These are phyloP conservation scores for Megalurothrips usitatus DNA, from an alignment of 2,888 invertebrate species.

Conservation along the genomic window DNA sequence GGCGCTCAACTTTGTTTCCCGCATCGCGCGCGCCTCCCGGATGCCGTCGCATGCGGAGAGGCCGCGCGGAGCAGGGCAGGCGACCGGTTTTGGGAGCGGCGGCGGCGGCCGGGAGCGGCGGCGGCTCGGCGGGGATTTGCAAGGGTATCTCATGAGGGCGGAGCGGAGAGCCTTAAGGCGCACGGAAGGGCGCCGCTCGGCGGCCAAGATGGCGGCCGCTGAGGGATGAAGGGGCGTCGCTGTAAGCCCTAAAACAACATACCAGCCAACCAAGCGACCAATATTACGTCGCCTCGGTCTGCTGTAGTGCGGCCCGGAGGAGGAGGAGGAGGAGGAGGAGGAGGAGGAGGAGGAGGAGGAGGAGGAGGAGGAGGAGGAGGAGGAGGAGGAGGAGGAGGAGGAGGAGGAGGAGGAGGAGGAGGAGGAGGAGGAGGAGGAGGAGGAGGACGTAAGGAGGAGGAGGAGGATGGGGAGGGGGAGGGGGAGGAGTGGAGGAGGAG, in stretches of 20 bases:
- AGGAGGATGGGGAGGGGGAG: too few species aligned
- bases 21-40: too few species aligned
- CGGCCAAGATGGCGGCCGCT: not conserved
- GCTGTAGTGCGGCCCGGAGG: not conserved
- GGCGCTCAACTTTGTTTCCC: too few species aligned
- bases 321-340: too few species aligned
- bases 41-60: too few species aligned
- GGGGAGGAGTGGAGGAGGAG: too few species aligned
- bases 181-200: not conserved
- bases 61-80: not conserved
- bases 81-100: not conserved
- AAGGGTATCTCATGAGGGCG: conserved; percentile 16
- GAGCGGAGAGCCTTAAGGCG: not conserved
- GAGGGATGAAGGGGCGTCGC: not conserved
- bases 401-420: too few species aligned
- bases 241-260: conserved; percentile 20
- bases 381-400: too few species aligned
- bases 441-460: too few species aligned
- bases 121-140: not conserved
- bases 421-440: too few species aligned
- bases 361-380: too few species aligned
- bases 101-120: not conserved
- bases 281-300: not conserved
- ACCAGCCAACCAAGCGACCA: conserved; percentile 16
- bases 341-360: too few species aligned